phyloP scores from a whole-genome alignment of 1,140 invertebrate genomes.

The Panulirus ornatus region DNA sequence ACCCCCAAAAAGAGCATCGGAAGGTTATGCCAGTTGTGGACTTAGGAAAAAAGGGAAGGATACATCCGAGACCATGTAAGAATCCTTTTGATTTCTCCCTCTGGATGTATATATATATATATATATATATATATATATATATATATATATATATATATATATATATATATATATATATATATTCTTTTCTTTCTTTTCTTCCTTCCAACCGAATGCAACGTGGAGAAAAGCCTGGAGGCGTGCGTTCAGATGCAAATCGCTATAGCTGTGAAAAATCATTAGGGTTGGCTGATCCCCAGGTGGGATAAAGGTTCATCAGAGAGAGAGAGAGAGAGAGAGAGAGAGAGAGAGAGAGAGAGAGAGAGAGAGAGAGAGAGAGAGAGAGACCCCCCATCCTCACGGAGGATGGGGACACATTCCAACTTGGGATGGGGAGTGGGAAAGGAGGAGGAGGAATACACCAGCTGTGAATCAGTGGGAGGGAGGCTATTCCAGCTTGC shows the following conservation, averaged over 20 bases:
- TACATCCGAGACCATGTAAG: too few species aligned
- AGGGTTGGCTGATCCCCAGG: background rate
- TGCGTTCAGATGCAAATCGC: slow-evolving; percentile 11
- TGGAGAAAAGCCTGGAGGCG: background rate
- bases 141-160: slow-evolving; percentile 27
- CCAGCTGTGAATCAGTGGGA: too few species aligned
- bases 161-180: slow-evolving; percentile 19
- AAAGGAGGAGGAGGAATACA: too few species aligned
- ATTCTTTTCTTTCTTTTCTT: background rate
- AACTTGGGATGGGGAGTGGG: too few species aligned
- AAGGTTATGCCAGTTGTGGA: background rate
- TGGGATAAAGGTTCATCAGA: background rate
- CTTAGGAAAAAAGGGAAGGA: too few species aligned
- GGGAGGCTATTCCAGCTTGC: too few species aligned
- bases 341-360: background rate
- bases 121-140: background rate
- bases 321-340: background rate
- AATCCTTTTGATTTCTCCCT: too few species aligned
- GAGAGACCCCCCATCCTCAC: too few species aligned
- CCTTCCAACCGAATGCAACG: background rate
- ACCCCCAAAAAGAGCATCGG: background rate
- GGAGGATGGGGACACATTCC: too few species aligned
- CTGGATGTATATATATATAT: background rate
- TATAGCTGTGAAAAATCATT: background rate
- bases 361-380: background rate